Conservation (phyloP, 2,113 vertebrate species). For the Malurus alboscapulatus region DNA sequence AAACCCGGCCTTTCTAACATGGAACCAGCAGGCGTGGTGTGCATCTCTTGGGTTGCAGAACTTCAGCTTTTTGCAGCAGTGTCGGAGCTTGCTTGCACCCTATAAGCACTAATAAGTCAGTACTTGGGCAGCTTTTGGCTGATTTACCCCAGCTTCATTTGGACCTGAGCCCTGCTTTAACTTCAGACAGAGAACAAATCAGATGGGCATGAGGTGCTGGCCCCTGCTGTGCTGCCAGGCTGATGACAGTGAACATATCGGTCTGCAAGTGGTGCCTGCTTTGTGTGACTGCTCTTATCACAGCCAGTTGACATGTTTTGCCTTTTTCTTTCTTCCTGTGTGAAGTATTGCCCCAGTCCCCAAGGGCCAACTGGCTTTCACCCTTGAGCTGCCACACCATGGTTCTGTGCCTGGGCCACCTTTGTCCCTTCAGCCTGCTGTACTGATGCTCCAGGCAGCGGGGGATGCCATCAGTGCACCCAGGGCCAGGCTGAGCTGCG, state of each 20-base stretch:
- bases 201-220: constrained; percentile 27
- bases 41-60: not conserved
- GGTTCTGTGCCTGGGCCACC: not conserved
- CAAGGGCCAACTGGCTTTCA: not conserved
- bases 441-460: fast-evolving
- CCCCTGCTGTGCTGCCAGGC: not conserved
- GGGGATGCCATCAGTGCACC: fast-evolving
- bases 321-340: not conserved
- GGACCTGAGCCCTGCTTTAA: not conserved
- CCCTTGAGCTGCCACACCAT: fast-evolving
- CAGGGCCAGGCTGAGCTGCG: fast-evolving
- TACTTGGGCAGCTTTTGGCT: not conserved
- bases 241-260: constrained; percentile 22
- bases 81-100: not conserved
- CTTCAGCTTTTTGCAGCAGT: not conserved
- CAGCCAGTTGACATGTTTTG: not conserved
- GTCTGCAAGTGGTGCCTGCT: not conserved
- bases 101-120: not conserved
- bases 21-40: not conserved
- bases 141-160: not conserved
- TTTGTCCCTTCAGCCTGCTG: not conserved
- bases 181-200: not conserved
- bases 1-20: not conserved
- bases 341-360: fast-evolving
- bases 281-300: constrained; percentile 15